phyloP scores from a whole-genome alignment of 2,797 vertebrate genomes.

The Falco novaeseelandiae region DNA sequence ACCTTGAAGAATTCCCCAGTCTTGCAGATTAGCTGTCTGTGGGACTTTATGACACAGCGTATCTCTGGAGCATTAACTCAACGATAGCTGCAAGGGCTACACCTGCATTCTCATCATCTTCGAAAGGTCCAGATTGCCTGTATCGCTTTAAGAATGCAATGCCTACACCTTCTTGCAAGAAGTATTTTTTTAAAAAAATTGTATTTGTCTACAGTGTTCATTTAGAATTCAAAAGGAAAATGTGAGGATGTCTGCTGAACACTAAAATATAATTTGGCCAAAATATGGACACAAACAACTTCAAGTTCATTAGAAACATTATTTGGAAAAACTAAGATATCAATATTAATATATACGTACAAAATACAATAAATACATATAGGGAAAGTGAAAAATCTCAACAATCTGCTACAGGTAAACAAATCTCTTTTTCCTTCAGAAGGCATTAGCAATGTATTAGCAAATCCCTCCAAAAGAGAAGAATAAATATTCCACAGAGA shows the following conservation, averaged over 20 bases:
- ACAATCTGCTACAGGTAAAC: background rate
- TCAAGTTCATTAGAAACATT: background rate
- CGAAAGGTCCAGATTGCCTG: background rate
- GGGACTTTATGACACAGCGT: too few species aligned
- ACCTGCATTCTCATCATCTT: background rate
- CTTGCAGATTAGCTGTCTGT: background rate
- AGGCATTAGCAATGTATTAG: background rate
- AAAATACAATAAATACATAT: background rate
- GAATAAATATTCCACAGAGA: conserved; percentile 24
- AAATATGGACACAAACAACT: background rate
- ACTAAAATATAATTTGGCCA: background rate
- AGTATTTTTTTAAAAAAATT: background rate
- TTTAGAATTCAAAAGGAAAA: background rate
- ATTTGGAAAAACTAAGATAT: background rate
- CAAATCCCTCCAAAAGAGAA: conserved; percentile 23
- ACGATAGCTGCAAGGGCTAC: background rate
- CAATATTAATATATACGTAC: background rate
- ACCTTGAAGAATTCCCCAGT: background rate
- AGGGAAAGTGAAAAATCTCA: conserved; percentile 3
- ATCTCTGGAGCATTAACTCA: background rate
- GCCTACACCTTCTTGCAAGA: background rate
- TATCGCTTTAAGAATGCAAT: background rate
- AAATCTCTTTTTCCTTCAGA: conserved; percentile 41
- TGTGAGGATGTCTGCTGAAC: background rate
- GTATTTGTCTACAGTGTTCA: background rate